phyloP scores from a whole-genome alignment of 2,888 invertebrate genomes.

The Notocelia uddmanniana region DNA sequence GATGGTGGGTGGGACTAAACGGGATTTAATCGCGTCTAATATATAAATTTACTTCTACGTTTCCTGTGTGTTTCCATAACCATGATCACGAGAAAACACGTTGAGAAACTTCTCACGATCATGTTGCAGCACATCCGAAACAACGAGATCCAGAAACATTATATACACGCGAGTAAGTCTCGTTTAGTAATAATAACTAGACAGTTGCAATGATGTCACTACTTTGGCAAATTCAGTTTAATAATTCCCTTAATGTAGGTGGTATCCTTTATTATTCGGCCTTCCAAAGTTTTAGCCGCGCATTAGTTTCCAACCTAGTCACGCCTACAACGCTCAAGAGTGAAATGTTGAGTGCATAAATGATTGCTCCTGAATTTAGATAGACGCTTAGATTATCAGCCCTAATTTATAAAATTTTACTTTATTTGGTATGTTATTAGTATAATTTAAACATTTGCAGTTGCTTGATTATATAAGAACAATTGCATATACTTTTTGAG shows the following conservation, averaged over 20 bases:
- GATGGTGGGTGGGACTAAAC: too few relatives aligned
- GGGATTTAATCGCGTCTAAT: too few relatives aligned
- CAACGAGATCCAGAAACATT: too few relatives aligned
- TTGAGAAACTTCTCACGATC: too few relatives aligned
- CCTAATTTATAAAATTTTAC: background rate
- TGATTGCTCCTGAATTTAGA: slow-evolving; percentile 24
- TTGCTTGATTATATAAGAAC: background rate
- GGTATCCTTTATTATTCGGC: slow-evolving; percentile 9
- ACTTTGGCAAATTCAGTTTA: background rate
- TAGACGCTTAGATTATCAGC: slow-evolving; percentile 16
- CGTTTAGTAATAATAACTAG: too few relatives aligned
- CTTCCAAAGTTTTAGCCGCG: slow-evolving; percentile 14
- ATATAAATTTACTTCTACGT: too few relatives aligned
- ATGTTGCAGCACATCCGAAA: too few relatives aligned
- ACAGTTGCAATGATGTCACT: background rate
- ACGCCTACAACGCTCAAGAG: slow-evolving; percentile 27
- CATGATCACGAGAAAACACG: too few relatives aligned
- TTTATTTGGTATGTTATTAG: background rate
- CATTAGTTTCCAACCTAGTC: slow-evolving; percentile 23
- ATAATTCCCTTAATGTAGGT: background rate
- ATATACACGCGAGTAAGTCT: too few relatives aligned
- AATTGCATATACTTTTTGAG: background rate
- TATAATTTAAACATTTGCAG: background rate
- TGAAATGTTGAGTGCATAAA: slow-evolving; percentile 3
- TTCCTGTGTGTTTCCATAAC: too few relatives aligned